A percentile compares a stretch with the other conserved stretches of the same genome.
Conservation (phyloP, 2,113 vertebrate species). For the Peucedramus taeniatus region DNA sequence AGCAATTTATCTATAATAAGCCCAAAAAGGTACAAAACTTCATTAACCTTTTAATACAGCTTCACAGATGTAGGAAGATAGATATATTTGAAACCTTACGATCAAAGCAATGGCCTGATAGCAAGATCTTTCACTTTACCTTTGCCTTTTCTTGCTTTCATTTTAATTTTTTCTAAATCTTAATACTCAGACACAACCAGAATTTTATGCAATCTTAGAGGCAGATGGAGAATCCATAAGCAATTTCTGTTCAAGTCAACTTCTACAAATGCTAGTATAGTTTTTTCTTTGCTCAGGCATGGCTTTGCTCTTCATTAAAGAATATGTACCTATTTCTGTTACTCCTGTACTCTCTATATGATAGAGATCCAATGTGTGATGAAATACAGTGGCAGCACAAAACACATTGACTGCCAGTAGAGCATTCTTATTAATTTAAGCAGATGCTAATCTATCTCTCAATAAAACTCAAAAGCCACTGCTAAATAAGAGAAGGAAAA, state of each 20-base stretch:
- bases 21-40: constrained; percentile 72
- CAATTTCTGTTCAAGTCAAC: constrained; percentile 29
- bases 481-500: neutral
- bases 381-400: neutral
- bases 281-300: neutral
- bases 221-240: constrained; percentile 34
- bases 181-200: constrained; percentile 34
- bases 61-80: constrained; percentile 66
- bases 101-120: constrained; percentile 70
- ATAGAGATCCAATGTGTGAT: neutral
- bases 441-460: neutral
- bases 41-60: constrained; percentile 77
- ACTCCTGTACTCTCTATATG: neutral
- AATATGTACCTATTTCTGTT: neutral
- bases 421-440: neutral
- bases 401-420: neutral
- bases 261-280: neutral
- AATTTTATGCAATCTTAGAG: neutral
- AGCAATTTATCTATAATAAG: constrained; percentile 64
- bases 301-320: neutral
- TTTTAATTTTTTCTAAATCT: constrained; percentile 65
- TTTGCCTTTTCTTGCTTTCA: constrained; percentile 54
- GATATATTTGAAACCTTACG: constrained; percentile 67
- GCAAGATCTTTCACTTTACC: constrained; percentile 66
- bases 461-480: neutral